phyloP scores from a whole-genome alignment of 2,113 vertebrate species.

The Nothocercus nigrocapillus region DNA sequence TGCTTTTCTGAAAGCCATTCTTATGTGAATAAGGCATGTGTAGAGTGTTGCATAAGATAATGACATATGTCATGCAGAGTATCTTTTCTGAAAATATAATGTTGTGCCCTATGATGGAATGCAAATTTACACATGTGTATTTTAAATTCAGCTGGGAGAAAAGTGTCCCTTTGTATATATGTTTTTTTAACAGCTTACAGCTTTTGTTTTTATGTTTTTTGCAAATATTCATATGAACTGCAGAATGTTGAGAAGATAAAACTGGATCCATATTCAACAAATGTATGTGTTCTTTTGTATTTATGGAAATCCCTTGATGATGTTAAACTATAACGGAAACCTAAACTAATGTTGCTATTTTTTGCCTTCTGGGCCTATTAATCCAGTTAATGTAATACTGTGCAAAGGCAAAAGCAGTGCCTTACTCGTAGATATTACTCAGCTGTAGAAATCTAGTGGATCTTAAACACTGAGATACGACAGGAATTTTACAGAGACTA shows the following conservation, averaged over 20 bases:
- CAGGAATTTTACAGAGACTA: constrained; percentile 49
- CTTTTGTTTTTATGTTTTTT: constrained; percentile 31
- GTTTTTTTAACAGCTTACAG: not conserved
- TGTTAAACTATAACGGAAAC: constrained; percentile 34
- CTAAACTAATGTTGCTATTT: constrained; percentile 18
- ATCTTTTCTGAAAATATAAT: constrained; percentile 52
- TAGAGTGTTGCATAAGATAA: constrained; percentile 46
- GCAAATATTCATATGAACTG: not conserved
- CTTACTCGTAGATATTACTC: constrained; percentile 44
- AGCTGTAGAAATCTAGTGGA: constrained; percentile 17
- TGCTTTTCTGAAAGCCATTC: constrained; percentile 50
- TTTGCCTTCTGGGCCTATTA: constrained; percentile 37
- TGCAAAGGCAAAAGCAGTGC: constrained; percentile 44
- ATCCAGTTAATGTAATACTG: constrained; percentile 56
- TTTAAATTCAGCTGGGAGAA: constrained; percentile 9
- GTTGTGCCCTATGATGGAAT: constrained; percentile 37
- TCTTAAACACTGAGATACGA: constrained; percentile 57
- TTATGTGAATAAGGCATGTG: constrained; percentile 15
- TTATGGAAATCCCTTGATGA: constrained; percentile 43
- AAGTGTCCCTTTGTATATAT: not conserved
- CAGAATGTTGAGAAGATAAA: constrained; percentile 45
- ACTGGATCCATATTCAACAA: constrained; percentile 4
- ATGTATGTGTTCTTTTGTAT: not conserved
- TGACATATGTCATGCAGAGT: constrained; percentile 32
- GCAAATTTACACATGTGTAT: constrained; percentile 7